Percentiles rank a stretch among this genome's conserved stretches.
Conservation (phyloP, 2,797 vertebrate species). For the Taenioides sp. region DNA sequence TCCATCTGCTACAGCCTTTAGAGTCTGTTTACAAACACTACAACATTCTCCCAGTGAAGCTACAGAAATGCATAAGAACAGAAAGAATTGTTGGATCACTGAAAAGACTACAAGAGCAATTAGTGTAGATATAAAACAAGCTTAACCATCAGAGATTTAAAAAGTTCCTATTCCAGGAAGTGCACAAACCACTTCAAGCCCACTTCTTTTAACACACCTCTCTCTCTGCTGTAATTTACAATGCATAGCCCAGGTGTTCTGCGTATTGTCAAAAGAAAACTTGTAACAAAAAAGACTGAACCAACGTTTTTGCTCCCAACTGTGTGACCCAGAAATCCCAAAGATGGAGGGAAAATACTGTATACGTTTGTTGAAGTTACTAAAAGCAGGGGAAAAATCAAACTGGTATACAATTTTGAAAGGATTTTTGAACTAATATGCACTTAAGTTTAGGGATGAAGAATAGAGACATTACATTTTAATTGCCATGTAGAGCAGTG, state of each 20-base stretch:
- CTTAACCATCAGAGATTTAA: neutral
- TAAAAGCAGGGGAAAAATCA: neutral
- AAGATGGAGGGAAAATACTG: too few relatives aligned
- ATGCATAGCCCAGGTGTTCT: neutral
- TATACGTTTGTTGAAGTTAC: neutral
- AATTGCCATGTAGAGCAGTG: neutral
- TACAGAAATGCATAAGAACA: neutral
- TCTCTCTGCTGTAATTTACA: neutral
- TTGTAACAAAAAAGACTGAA: neutral
- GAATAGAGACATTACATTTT: neutral
- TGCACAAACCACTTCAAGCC: neutral
- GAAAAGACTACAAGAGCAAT: neutral
- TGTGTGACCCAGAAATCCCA: neutral
- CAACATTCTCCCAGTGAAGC: neutral
- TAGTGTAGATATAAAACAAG: neutral
- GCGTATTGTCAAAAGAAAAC: neutral
- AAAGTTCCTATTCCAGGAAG: neutral
- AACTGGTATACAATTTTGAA: neutral
- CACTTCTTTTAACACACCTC: neutral
- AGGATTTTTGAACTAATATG: slow-evolving; percentile 2
- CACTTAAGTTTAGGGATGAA: neutral
- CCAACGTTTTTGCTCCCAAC: neutral
- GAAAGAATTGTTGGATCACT: neutral
- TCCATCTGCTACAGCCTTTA: neutral
- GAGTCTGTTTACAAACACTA: neutral